A percentile compares a stretch with the other conserved stretches of the same genome.
phyloP scores from a whole-genome alignment of 2,113 vertebrate genomes.

The Microcebus griseorufus region DNA sequence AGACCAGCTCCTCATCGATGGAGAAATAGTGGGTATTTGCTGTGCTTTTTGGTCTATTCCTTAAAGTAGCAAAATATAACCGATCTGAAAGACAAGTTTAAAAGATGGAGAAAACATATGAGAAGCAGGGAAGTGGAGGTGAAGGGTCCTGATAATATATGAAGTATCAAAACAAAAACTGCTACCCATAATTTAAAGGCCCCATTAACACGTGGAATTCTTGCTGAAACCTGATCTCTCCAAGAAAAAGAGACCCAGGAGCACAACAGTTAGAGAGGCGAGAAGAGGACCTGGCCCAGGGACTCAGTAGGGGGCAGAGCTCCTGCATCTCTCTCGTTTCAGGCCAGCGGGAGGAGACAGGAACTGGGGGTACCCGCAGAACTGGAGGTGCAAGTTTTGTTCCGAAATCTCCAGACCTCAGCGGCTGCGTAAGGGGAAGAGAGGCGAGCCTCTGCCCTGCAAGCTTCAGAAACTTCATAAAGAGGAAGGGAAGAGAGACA shows the following conservation, averaged over 20 bases:
- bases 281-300: neutral
- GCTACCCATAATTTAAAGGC: constrained; percentile 13
- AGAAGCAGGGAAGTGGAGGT: neutral
- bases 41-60: constrained; percentile 96
- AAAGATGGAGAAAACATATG: constrained; percentile 47
- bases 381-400: constrained; percentile 57
- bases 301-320: accelerated
- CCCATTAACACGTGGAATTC: constrained; percentile 1
- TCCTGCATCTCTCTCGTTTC: constrained; percentile 46
- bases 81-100: constrained; percentile 88
- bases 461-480: neutral
- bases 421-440: neutral
- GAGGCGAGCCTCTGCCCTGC: neutral
- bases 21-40: constrained; percentile 97
- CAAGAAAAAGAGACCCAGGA: neutral
- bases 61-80: constrained; percentile 96
- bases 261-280: neutral
- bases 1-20: constrained; percentile 96
- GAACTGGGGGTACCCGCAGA: neutral
- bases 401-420: constrained; percentile 49
- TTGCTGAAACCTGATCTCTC: constrained; percentile 19
- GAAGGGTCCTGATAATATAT: neutral
- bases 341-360: neutral
- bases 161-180: neutral
- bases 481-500: constrained; percentile 31